Evolutionary conservation across 2,797 vertebrate genomes (phyloP), one percentile per base, ranked within the genome.

Genomic region (Rhinella marina): DNA sequence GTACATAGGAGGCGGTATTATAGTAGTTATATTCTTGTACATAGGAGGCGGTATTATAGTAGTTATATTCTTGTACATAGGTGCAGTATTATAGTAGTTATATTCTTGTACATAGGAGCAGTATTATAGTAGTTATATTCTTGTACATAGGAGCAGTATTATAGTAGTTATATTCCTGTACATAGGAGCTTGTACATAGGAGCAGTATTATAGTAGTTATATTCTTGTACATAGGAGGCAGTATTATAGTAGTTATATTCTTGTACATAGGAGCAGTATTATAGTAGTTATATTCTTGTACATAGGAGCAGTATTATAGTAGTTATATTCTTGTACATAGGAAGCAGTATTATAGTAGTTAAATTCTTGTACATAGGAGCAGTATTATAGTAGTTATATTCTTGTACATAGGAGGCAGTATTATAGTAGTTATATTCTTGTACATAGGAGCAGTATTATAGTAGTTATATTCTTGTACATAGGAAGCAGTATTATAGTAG

Each of bases 61-160:
- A 70, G 66, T 70, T 70, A 70, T 70, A 70, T 64, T 64, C 61
- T 64, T 64, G 61, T 64, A 64, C 8, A 64, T 64, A n/a, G 61
- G 61, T 0, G 66, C 66, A 70, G 66, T 70, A 70, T 70, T 70
- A 70, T 70, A 70, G 66, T 70, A 70, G 25, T 70, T 70, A 70
- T 70, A 70, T 70, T 70, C 66, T 70, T 70, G 66, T 70, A 70
- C 6, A 70, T 70, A 29, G 66, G 66, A 8, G 66, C 27, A 70
- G 66, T 70, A 70, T 70, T 70, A 70, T 70, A 70, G 66, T 70
- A 70, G 66, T 32, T 70, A 70, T 70, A 70, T 32, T 70, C 14
- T 70, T 68, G 25, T 68, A 68, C 14, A 68, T 68, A 70, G 27
- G 66, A 27, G 66, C 66, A 70, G 66, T 70, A 70, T 70, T 70